These are phyloP conservation scores for Chymomyza fuscimana DNA, from an alignment of 2,888 invertebrate species.

Conservation along the genomic window DNA sequence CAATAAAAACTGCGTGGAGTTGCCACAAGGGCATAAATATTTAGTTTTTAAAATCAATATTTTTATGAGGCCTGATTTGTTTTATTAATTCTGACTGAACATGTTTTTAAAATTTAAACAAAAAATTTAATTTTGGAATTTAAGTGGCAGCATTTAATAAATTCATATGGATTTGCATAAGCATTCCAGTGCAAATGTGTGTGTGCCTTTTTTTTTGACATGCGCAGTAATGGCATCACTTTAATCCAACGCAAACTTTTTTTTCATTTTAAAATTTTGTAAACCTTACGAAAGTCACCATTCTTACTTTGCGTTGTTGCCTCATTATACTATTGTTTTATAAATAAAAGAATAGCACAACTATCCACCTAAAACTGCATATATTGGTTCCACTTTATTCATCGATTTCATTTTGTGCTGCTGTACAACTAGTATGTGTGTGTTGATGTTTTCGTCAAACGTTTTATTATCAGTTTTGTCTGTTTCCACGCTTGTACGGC, in stretches of 20 bases:
- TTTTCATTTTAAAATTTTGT: neutral
- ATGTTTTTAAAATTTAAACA: neutral
- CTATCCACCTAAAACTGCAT: conserved; percentile 18
- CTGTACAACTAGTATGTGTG: conserved; percentile 43
- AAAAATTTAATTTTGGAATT: neutral
- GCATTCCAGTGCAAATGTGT: neutral
- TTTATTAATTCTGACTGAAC: too few species aligned
- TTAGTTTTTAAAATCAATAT: neutral
- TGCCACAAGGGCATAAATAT: conserved; percentile 42
- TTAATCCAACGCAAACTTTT: neutral
- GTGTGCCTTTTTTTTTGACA: conserved; percentile 53
- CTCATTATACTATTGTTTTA: conserved; percentile 42
- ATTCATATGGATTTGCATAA: neutral
- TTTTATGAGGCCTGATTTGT: neutral
- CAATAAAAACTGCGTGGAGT: conserved; percentile 34
- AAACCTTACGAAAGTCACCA: neutral
- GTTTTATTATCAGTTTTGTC: conserved; percentile 56
- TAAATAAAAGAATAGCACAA: conserved; percentile 30
- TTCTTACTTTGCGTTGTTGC: conserved; percentile 15
- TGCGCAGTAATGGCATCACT: conserved; percentile 51
- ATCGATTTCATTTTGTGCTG: conserved; percentile 27
- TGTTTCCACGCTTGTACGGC: conserved; percentile 45
- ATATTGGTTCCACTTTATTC: conserved; percentile 25
- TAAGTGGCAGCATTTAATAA: neutral
- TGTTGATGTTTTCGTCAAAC: conserved; percentile 66